Conservation (phyloP, 2,797 vertebrate species). For the Lophius americanus region DNA sequence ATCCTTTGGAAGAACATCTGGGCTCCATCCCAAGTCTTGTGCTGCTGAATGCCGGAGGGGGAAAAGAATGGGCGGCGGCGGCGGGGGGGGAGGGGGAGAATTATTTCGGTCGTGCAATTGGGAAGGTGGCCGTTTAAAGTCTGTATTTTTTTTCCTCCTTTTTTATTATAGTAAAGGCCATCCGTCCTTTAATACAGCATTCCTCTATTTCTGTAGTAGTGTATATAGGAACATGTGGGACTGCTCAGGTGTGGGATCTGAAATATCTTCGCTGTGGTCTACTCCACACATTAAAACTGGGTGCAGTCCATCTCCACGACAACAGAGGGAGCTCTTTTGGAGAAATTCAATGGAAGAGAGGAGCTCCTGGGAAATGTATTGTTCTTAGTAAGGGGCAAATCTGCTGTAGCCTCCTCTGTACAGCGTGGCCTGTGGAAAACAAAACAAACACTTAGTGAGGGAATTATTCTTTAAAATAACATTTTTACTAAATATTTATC, state of each 20-base stretch:
- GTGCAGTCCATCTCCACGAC: conserved; percentile 74
- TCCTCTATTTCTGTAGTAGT: conserved; percentile 80
- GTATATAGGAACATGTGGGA: conserved; percentile 74
- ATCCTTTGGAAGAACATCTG: conserved; percentile 77
- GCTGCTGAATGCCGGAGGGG: conserved; percentile 71
- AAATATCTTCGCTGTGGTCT: conserved; percentile 69
- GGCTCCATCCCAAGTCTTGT: conserved; percentile 74
- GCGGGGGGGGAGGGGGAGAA: conserved; percentile 47
- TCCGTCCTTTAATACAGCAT: conserved; percentile 77
- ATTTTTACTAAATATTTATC: neutral
- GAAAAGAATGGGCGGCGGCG: conserved; percentile 39
- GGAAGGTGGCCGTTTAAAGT: conserved; percentile 65
- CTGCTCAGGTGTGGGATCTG: conserved; percentile 70
- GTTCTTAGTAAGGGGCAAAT: conserved; percentile 96
- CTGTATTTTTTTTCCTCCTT: conserved; percentile 48
- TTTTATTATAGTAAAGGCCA: conserved; percentile 65
- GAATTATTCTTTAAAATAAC: neutral
- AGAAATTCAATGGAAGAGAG: conserved; percentile 70
- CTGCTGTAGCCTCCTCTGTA: conserved; percentile 99
- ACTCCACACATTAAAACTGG: conserved; percentile 69
- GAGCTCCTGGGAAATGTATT: conserved; percentile 73
- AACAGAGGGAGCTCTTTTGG: conserved; percentile 77
- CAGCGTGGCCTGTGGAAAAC: conserved; percentile 90
- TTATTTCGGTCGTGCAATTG: conserved; percentile 80
- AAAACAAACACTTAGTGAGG: conserved; percentile 25